These are phyloP conservation scores for Tarsius wallacei DNA, from an alignment of 2,797 vertebrate species.

Conservation along the genomic window DNA sequence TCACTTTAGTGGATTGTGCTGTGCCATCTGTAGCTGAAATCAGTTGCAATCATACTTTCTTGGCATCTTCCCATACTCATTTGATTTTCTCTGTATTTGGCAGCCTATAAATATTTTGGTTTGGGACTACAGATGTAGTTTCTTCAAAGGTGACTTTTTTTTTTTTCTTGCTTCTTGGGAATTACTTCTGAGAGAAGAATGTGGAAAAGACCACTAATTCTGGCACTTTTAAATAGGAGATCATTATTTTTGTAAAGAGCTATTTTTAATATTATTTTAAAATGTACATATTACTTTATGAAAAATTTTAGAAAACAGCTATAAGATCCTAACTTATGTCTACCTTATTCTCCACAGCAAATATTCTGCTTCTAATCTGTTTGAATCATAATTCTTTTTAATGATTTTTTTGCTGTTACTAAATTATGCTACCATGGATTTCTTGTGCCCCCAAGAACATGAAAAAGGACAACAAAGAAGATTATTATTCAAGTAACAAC, in stretches of 20 bases:
- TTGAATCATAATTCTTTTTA: neutral
- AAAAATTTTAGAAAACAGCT: neutral
- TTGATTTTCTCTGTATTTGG: constrained; percentile 52
- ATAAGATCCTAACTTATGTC: neutral
- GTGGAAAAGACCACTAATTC: neutral
- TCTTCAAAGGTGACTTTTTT: constrained; percentile 50
- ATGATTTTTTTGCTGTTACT: neutral
- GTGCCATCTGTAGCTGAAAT: constrained; percentile 35
- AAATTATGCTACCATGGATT: neutral
- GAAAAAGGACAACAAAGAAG: neutral
- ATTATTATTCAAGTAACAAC: neutral
- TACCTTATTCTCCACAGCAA: neutral
- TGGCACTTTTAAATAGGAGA: neutral
- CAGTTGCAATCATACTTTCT: neutral
- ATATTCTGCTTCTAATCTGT: neutral
- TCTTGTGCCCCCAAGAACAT: neutral
- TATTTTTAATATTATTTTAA: constrained; percentile 17
- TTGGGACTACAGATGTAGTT: constrained; percentile 44
- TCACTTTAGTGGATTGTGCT: neutral
- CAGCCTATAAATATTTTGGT: constrained; percentile 56
- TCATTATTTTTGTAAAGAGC: neutral
- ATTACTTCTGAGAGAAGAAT: constrained; percentile 53
- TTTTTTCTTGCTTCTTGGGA: neutral
- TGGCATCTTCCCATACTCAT: neutral
- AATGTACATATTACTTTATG: neutral